Evolutionary conservation across 2,888 invertebrate species (phyloP).

Genomic region (Patella depressa): DNA sequence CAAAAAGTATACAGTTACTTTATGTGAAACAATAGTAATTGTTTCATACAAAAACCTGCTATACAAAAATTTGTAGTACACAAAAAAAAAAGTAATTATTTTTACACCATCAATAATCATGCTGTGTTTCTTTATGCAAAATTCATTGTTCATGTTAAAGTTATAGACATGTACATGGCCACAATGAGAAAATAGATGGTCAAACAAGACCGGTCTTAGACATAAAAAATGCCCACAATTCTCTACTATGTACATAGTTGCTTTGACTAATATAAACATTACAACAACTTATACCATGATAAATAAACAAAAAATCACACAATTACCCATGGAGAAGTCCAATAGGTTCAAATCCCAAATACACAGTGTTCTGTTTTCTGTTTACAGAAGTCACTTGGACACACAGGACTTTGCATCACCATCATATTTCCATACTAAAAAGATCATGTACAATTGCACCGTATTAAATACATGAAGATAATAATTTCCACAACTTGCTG

Average conservation of each 20-base stretch:
- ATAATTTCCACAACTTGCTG: background rate
- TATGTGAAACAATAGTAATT: background rate
- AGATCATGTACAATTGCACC: background rate
- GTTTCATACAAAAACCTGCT: slow-evolving; percentile 5
- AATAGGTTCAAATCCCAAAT: slow-evolving; percentile 6
- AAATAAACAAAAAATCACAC: slow-evolving; percentile 10
- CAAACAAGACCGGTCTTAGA: background rate
- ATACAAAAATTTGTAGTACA: slow-evolving; percentile 10
- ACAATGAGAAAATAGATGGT: slow-evolving; percentile 10
- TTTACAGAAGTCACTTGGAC: slow-evolving; percentile 8
- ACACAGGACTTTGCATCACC: slow-evolving; percentile 7
- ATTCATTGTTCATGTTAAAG: slow-evolving; percentile 7
- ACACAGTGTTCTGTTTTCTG: slow-evolving; percentile 5
- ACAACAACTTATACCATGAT: slow-evolving; percentile 2
- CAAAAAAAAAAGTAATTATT: background rate
- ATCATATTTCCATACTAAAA: slow-evolving; percentile 1
- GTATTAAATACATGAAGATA: background rate
- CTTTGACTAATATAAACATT: slow-evolving; percentile 8
- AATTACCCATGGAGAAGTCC: slow-evolving; percentile 2
- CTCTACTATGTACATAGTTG: slow-evolving; percentile 10
- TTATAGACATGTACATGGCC: background rate
- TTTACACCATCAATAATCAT: slow-evolving; percentile 5
- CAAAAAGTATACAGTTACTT: too few species aligned
- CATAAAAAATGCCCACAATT: slow-evolving; percentile 5
- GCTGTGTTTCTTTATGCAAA: slow-evolving; percentile 4